A percentile compares a stretch with the other conserved stretches of the same genome.
These are phyloP conservation scores for Onychomys leucogaster DNA, from an alignment of 2,797 vertebrate species.

Conservation along the genomic window DNA sequence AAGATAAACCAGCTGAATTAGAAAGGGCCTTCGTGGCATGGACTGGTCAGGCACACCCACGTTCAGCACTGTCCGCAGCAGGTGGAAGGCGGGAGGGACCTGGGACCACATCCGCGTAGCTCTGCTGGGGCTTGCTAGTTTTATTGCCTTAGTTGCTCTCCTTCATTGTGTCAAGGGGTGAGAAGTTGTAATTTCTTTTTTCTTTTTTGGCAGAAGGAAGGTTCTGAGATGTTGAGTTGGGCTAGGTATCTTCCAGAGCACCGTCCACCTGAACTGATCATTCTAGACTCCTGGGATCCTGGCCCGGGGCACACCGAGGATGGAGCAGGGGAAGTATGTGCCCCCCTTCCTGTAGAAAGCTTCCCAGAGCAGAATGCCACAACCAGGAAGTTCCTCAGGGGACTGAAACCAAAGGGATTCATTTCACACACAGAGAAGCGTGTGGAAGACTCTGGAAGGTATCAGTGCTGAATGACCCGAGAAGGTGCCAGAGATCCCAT, in stretches of 20 bases:
- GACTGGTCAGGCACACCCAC: neutral
- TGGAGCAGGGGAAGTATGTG: fast-evolving
- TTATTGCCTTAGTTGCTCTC: neutral
- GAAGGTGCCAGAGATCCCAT: neutral
- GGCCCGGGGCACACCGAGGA: neutral
- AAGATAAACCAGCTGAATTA: neutral
- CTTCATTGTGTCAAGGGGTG: neutral
- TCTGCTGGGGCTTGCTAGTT: neutral
- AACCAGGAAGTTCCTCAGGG: neutral
- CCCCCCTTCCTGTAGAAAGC: neutral
- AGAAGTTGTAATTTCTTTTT: neutral
- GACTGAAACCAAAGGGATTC: neutral
- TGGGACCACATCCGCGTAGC: fast-evolving
- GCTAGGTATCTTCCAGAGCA: neutral
- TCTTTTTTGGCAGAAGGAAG: neutral
- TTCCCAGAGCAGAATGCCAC: neutral
- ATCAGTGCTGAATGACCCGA: neutral
- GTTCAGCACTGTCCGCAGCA: fast-evolving
- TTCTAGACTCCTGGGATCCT: neutral
- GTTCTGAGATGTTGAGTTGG: neutral
- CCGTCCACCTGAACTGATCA: neutral
- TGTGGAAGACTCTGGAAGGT: fast-evolving
- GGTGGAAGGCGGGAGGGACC: fast-evolving
- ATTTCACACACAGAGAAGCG: neutral
- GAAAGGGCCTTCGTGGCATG: neutral